phyloP scores from a whole-genome alignment of 1,140 invertebrate species.

The Leptinotarsa undecemlineata region DNA sequence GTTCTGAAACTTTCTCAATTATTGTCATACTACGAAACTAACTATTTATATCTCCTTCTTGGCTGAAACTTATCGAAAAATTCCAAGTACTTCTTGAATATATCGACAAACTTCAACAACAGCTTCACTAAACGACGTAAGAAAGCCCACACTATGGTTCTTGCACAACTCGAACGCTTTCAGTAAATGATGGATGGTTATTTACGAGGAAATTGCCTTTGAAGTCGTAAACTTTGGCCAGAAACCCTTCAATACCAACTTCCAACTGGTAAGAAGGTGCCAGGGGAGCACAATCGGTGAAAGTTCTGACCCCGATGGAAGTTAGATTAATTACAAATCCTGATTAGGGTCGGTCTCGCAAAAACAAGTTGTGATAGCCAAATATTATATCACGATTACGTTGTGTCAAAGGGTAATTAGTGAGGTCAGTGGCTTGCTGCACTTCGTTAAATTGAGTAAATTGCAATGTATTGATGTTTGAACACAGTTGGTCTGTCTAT shows the following conservation, averaged over 20 bases:
- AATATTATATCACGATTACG: constrained; percentile 1
- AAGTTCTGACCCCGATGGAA: constrained; percentile 22
- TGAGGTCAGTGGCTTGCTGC: background rate
- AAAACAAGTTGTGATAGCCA: constrained; percentile 20
- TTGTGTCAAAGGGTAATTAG: constrained; percentile 25
- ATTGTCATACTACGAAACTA: too few relatives aligned
- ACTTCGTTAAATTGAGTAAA: background rate
- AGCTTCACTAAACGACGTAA: background rate
- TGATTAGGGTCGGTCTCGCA: constrained; percentile 17
- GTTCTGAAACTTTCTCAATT: too few relatives aligned
- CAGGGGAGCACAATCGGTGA: constrained; percentile 11
- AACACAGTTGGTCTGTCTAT: too few relatives aligned
- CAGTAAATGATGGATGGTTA: background rate
- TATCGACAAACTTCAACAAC: too few relatives aligned
- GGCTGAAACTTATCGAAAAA: too few relatives aligned
- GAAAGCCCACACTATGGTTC: background rate
- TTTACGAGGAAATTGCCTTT: background rate
- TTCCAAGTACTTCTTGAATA: too few relatives aligned
- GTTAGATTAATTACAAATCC: constrained; percentile 21
- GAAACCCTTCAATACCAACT: background rate
- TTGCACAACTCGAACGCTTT: constrained; percentile 2
- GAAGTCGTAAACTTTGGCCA: background rate
- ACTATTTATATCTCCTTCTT: too few relatives aligned
- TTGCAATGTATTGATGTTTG: background rate
- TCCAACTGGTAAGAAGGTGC: background rate